Percentiles rank a stretch among this genome's conserved stretches.
Evolutionary conservation across 1,140 invertebrate genomes (phyloP).

Genomic region (Eufriesea mexicana): DNA sequence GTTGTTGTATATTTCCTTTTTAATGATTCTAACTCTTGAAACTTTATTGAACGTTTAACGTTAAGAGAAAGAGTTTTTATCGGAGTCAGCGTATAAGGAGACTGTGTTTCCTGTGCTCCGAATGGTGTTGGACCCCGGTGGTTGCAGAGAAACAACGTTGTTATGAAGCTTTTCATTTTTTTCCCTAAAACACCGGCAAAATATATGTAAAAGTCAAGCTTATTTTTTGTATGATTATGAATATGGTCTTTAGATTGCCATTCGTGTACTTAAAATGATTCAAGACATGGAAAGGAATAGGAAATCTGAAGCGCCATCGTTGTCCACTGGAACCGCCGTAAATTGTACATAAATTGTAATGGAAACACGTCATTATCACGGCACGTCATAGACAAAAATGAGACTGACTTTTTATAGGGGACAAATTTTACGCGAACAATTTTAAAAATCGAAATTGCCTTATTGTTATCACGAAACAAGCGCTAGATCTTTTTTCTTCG

Average conservation of each 20-base stretch:
- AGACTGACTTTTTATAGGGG: slow-evolving; percentile 80
- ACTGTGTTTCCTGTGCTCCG: slow-evolving; percentile 30
- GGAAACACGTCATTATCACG: slow-evolving; percentile 53
- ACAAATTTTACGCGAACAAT: slow-evolving; percentile 64
- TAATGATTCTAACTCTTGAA: slow-evolving; percentile 61
- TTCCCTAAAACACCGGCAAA: neutral
- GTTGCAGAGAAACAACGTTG: slow-evolving; percentile 1
- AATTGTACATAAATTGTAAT: slow-evolving; percentile 52
- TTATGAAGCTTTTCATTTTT: neutral
- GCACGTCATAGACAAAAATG: slow-evolving; percentile 71
- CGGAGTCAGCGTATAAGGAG: slow-evolving; percentile 14
- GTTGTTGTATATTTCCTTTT: slow-evolving; percentile 69
- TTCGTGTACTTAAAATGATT: slow-evolving; percentile 21
- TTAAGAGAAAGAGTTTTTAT: slow-evolving; percentile 60
- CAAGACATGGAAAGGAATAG: neutral
- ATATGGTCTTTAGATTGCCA: neutral
- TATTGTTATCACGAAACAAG: neutral
- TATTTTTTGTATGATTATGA: slow-evolving; percentile 2
- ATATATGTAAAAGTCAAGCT: neutral
- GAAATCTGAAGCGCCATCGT: slow-evolving; percentile 21
- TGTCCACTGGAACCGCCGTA: slow-evolving; percentile 8
- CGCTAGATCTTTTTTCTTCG: neutral
- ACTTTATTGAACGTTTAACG: slow-evolving; percentile 57
- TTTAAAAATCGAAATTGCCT: slow-evolving; percentile 43
- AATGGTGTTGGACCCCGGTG: slow-evolving; percentile 43